phyloP scores from a whole-genome alignment of 2,113 vertebrate species.

The Thalassarche chlororhynchos region DNA sequence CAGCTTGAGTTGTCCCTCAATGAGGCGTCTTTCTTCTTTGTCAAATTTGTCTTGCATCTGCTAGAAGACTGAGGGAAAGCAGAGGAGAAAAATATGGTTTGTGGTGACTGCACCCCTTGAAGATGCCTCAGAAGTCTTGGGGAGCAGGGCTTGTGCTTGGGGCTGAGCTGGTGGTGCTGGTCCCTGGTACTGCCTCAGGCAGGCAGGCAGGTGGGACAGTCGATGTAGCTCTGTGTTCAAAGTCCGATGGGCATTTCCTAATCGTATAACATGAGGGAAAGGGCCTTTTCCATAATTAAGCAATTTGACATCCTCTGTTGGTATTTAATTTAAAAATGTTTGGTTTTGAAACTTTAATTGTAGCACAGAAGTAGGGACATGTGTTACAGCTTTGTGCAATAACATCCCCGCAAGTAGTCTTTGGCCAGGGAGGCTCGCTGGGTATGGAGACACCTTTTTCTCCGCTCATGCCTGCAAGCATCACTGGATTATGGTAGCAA shows the following conservation, averaged over 20 bases:
- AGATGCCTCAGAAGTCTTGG: background rate
- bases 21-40: background rate
- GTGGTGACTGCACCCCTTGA: rapidly evolving
- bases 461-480: background rate
- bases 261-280: background rate
- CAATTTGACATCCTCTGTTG: background rate
- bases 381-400: background rate
- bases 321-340: background rate
- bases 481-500: rapidly evolving
- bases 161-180: background rate
- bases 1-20: background rate
- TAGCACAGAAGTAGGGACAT: rapidly evolving
- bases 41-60: background rate
- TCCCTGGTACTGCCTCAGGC: background rate
- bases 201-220: background rate
- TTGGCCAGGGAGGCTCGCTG: background rate
- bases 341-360: background rate
- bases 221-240: background rate
- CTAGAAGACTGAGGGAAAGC: background rate
- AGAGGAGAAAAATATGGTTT: background rate
- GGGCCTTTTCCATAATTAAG: background rate
- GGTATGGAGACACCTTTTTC: background rate
- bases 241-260: background rate
- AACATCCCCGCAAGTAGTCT: background rate
- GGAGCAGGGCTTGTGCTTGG: background rate